These are phyloP conservation scores for Carollia perspicillata DNA, from an alignment of 2,113 vertebrate genomes.

Conservation along the genomic window DNA sequence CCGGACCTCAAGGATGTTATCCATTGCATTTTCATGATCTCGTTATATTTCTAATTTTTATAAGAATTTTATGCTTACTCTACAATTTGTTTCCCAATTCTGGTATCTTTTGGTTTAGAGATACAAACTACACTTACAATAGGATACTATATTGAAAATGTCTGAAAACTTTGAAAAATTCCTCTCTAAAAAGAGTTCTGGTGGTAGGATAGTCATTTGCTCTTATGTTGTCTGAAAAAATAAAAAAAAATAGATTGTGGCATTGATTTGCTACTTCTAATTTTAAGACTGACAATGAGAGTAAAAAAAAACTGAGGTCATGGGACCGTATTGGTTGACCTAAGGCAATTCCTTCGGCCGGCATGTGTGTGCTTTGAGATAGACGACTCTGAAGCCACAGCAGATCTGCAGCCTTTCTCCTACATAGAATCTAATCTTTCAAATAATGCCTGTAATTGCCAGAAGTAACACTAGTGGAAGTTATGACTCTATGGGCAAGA, in stretches of 20 bases:
- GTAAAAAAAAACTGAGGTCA: not conserved
- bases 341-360: not conserved
- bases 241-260: not conserved
- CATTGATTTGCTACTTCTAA: not conserved
- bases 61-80: not conserved
- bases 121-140: not conserved
- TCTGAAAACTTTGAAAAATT: not conserved
- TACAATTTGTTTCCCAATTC: not conserved
- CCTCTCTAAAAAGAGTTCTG: not conserved
- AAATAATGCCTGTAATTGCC: not conserved
- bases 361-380: not conserved
- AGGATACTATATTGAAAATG: not conserved
- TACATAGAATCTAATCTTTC: not conserved
- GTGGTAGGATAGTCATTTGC: not conserved
- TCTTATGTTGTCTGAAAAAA: not conserved
- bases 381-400: not conserved
- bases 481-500: not conserved
- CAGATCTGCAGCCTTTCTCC: not conserved
- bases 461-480: not conserved
- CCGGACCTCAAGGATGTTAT: not conserved
- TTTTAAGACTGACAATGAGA: not conserved
- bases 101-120: not conserved
- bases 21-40: not conserved
- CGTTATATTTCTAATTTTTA: not conserved
- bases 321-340: accelerated